Conservation (phyloP, 2,797 vertebrate species). For the Halcyon chelicuti region DNA sequence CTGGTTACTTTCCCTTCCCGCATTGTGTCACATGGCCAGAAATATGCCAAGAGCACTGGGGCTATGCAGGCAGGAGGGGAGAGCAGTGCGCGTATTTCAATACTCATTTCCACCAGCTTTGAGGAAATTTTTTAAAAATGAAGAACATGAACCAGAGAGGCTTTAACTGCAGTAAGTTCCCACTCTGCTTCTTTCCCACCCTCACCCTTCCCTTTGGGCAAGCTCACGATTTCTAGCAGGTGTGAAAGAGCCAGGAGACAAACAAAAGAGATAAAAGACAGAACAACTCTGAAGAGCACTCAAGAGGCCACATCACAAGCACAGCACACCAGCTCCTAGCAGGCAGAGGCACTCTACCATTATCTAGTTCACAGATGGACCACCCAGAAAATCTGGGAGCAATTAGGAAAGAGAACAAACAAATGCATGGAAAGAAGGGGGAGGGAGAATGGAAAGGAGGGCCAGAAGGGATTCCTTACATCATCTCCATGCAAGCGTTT, state of each 20-base stretch:
- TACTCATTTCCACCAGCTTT: neutral
- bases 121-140: neutral
- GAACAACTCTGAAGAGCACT: slow-evolving; percentile 63
- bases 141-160: neutral
- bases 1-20: neutral
- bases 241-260: slow-evolving; percentile 76
- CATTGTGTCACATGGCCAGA: neutral
- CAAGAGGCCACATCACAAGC: slow-evolving; percentile 72
- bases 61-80: neutral
- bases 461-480: slow-evolving; percentile 73
- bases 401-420: slow-evolving; percentile 74
- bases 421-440: slow-evolving; percentile 42
- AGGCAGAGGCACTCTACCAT: slow-evolving; percentile 68
- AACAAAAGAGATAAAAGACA: slow-evolving; percentile 70
- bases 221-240: slow-evolving; percentile 67
- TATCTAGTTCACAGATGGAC: slow-evolving; percentile 81
- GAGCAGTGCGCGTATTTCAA: neutral
- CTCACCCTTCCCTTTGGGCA: slow-evolving; percentile 26
- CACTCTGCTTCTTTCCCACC: neutral
- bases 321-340: slow-evolving; percentile 61
- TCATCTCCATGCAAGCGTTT: slow-evolving; percentile 81
- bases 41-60: neutral
- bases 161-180: neutral
- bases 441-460: slow-evolving; percentile 26
- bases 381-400: slow-evolving; percentile 81